Evolutionary conservation across 2,888 invertebrate species (phyloP), one percentile per base, ranked within the genome.

Genomic region (Melitaea athalia): DNA sequence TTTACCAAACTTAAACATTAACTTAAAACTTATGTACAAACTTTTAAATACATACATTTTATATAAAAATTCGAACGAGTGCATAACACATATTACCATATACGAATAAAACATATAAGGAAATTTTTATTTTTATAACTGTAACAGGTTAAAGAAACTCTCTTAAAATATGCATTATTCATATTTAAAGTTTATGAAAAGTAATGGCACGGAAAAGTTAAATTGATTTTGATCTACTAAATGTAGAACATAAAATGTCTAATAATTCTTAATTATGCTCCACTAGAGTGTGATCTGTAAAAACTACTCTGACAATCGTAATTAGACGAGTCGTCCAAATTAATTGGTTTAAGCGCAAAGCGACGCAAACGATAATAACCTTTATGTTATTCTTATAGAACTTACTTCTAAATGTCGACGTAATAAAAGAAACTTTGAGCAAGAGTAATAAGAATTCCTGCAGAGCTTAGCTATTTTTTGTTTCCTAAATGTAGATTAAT

Each of bases 251-350:
- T 15, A 50, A 15, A 53, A 31, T 14, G 5, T 31, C 12, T 10
- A 53, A 53, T 53, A 31, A 14, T n/a, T 53, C 45, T 52, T 10
- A 61, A 61, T 66, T 49, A 43, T 38, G 42, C 55, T 31, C 1
- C 17, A 60, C 47, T 66, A 60, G 47, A 62, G 8, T 33, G 50
- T 59, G 15, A 42, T 66, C 59, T 59, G 52, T 63, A 69, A 63
- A 78, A 82, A 81, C 77, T 79, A 76, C 70, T 78, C 74, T 81
- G 83, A 81, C 81, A 81, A 80, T 82, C 82, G 86, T 87, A 88
- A 88, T 86, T 87, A 82, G 85, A 88, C 81, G 82, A 85, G 82
- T 81, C 82, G 80, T 77, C 77, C 79, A 80, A 81, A 87, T 84
- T 83, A 84, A 86, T 84, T 55, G 33, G 31, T 55, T 24, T 24